phyloP scores from a whole-genome alignment of 2,113 vertebrate species.

The Saimiri boliviensis region DNA sequence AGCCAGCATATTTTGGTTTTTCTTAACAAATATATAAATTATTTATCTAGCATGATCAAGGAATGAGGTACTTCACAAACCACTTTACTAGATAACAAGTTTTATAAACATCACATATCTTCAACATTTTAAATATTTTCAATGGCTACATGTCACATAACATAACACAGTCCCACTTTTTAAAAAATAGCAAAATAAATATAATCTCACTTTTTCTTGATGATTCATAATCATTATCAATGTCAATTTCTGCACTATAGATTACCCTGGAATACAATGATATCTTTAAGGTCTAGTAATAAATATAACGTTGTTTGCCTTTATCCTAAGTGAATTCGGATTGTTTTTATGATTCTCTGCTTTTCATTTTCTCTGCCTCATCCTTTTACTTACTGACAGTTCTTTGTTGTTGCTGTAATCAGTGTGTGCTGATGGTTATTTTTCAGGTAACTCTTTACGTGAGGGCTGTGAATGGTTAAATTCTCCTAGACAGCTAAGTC shows the following conservation, averaged over 20 bases:
- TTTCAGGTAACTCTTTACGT: neutral
- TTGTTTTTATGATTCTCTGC: neutral
- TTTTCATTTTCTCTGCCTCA: neutral
- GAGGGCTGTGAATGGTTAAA: neutral
- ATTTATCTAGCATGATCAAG: slow-evolving; percentile 15
- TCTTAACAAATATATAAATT: slow-evolving; percentile 41
- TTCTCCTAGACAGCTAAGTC: neutral
- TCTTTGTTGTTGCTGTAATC: neutral
- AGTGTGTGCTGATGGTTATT: slow-evolving; percentile 30
- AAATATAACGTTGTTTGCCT: neutral
- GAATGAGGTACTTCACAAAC: slow-evolving; percentile 19
- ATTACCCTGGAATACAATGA: neutral
- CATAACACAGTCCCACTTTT: neutral
- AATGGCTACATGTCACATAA: neutral
- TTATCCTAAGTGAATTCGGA: neutral
- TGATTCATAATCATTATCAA: neutral
- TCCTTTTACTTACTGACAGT: neutral
- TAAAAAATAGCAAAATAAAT: neutral
- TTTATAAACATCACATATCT: slow-evolving; percentile 6
- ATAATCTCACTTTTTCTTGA: slow-evolving; percentile 4
- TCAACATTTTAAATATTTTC: slow-evolving; percentile 47
- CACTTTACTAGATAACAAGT: neutral
- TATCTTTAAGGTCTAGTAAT: neutral
- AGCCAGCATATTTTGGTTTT: slow-evolving; percentile 17
- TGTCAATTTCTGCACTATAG: neutral